phyloP scores from a whole-genome alignment of 1,140 invertebrate genomes.

The Caligus rogercresseyi region DNA sequence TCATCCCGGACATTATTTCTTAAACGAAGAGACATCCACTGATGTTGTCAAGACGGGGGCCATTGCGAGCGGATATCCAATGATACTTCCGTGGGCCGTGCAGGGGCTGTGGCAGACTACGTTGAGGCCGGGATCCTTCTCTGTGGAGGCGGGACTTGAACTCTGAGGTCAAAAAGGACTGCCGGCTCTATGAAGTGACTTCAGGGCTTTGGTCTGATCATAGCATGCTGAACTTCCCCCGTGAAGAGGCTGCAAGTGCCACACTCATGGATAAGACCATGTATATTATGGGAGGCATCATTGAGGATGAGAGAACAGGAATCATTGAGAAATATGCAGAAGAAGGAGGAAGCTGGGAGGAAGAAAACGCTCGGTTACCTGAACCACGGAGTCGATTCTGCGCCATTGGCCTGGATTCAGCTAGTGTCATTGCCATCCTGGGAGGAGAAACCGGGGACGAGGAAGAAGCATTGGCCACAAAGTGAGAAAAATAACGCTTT shows the following conservation, averaged over 20 bases:
- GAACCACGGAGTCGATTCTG: slow-evolving; percentile 4
- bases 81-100: slow-evolving; percentile 3
- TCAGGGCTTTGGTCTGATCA: slow-evolving; percentile 6
- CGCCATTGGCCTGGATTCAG: not conserved
- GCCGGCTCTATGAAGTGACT: not conserved
- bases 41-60: slow-evolving; percentile 9
- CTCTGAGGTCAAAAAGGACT: not conserved
- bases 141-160: slow-evolving; percentile 10
- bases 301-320: not conserved
- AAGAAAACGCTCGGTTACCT: not conserved
- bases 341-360: not conserved
- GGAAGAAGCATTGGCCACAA: not conserved
- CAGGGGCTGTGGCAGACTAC: slow-evolving; percentile 11
- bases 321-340: not conserved
- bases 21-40: slow-evolving; percentile 4
- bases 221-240: not conserved
- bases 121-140: not conserved
- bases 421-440: slow-evolving; percentile 4
- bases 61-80: not conserved
- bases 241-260: slow-evolving; percentile 17
- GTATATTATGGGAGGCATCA: slow-evolving; percentile 10
- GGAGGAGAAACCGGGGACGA: slow-evolving; percentile 9
- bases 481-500: not conserved
- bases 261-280: not conserved
- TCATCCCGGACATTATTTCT: slow-evolving; percentile 19